These are phyloP conservation scores for Parnassius mnemosyne DNA, from an alignment of 2,888 invertebrate genomes.

Conservation along the genomic window DNA sequence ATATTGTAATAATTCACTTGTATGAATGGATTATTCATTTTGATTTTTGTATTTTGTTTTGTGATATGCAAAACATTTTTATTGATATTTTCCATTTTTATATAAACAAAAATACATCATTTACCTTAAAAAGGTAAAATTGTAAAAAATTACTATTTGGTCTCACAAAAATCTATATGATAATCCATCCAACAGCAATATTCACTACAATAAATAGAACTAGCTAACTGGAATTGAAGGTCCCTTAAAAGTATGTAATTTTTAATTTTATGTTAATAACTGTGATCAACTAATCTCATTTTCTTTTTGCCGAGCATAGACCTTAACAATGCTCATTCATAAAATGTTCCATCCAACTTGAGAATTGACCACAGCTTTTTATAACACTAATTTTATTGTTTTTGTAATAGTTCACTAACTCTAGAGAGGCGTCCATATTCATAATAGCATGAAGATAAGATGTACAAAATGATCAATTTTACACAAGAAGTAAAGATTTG, in stretches of 20 bases:
- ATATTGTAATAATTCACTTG: constrained; percentile 69
- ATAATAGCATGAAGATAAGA: constrained; percentile 74
- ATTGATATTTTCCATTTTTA: constrained; percentile 65
- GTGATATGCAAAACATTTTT: constrained; percentile 76
- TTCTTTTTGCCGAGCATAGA: constrained; percentile 16
- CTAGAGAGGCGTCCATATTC: constrained; percentile 77
- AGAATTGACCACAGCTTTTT: constrained; percentile 72
- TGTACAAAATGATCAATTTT: constrained; percentile 74
- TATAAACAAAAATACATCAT: constrained; percentile 66
- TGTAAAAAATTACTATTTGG: constrained; percentile 77
- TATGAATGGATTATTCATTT: constrained; percentile 62
- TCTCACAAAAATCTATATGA: constrained; percentile 65
- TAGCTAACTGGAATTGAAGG: constrained; percentile 80
- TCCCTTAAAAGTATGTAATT: constrained; percentile 78
- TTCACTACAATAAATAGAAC: constrained; percentile 77
- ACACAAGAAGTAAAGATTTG: constrained; percentile 62
- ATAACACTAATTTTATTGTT: constrained; percentile 76
- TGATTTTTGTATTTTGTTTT: constrained; percentile 54
- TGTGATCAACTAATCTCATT: constrained; percentile 68
- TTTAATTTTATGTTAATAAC: constrained; percentile 58
- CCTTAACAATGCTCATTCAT: constrained; percentile 22
- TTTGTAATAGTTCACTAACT: constrained; percentile 72
- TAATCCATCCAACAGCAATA: constrained; percentile 70
- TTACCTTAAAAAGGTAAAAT: constrained; percentile 69
- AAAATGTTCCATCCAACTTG: constrained; percentile 32